phyloP scores from a whole-genome alignment of 2,113 vertebrate genomes.

The Camarhynchus parvulus region DNA sequence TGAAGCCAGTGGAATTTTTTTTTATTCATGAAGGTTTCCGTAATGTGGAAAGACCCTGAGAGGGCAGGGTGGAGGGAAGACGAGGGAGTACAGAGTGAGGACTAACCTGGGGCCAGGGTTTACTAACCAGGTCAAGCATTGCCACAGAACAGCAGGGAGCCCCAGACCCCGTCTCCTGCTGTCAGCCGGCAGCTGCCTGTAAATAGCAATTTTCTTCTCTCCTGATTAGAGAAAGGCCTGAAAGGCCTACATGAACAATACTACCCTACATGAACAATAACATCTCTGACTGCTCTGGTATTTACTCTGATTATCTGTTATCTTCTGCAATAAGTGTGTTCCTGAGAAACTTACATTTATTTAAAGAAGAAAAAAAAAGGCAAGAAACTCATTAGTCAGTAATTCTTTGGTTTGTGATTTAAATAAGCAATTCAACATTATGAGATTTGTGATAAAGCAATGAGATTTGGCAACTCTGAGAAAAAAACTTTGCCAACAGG shows the following conservation, averaged over 20 bases:
- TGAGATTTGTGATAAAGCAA: slow-evolving; percentile 4
- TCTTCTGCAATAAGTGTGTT: background rate
- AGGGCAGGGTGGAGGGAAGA: background rate
- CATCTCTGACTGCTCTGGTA: background rate
- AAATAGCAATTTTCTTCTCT: background rate
- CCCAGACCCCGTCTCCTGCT: rapidly evolving
- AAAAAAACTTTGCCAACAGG: background rate
- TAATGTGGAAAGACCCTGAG: background rate
- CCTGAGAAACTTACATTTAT: background rate
- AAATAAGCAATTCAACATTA: background rate
- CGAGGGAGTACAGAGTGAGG: background rate
- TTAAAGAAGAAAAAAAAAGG: background rate
- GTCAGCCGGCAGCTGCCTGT: background rate
- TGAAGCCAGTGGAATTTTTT: background rate
- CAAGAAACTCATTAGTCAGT: background rate
- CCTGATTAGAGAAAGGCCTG: background rate
- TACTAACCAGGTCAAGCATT: background rate
- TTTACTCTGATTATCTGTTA: background rate
- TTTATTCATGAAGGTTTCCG: background rate
- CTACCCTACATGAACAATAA: background rate
- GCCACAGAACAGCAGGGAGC: background rate
- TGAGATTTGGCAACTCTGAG: background rate
- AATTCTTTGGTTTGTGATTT: background rate
- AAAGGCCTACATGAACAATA: background rate
- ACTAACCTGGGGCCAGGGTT: background rate